Conservation (phyloP, 2,888 invertebrate species). For the Diachrysia chrysitis region DNA sequence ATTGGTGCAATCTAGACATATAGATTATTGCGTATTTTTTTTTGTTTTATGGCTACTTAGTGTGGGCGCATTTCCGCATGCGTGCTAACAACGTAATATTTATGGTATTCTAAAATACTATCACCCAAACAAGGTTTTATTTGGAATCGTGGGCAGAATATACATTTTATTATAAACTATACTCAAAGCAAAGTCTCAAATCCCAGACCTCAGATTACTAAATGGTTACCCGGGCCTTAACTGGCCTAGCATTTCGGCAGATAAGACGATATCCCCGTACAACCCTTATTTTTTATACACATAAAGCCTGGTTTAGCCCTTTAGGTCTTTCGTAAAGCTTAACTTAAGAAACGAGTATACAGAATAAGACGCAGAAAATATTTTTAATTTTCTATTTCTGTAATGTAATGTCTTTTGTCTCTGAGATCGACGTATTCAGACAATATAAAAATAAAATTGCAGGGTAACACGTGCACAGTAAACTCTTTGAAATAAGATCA, state of each 20-base stretch:
- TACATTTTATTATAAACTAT: background rate
- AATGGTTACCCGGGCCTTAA: background rate
- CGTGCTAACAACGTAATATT: background rate
- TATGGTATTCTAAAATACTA: background rate
- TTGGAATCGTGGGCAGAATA: background rate
- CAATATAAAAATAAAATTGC: slow-evolving; percentile 39
- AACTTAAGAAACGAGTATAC: background rate
- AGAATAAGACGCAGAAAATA: background rate
- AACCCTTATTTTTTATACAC: background rate
- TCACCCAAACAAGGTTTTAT: background rate
- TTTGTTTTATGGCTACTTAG: background rate
- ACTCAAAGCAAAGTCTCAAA: background rate
- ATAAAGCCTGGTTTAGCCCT: background rate
- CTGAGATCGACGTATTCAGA: slow-evolving; percentile 15
- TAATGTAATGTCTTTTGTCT: slow-evolving; percentile 27
- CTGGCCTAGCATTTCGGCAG: background rate
- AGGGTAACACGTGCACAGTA: slow-evolving; percentile 43
- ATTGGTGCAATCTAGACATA: slow-evolving; percentile 9
- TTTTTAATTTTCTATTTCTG: slow-evolving; percentile 19
- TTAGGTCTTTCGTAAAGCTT: background rate
- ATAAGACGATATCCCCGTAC: background rate
- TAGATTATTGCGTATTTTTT: background rate
- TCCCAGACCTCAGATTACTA: background rate
- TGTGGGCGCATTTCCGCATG: slow-evolving; percentile 13
- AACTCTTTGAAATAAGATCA: slow-evolving; percentile 47